These are phyloP conservation scores for Pogonocichla stellata DNA, from an alignment of 2,113 vertebrate genomes.

Conservation along the genomic window DNA sequence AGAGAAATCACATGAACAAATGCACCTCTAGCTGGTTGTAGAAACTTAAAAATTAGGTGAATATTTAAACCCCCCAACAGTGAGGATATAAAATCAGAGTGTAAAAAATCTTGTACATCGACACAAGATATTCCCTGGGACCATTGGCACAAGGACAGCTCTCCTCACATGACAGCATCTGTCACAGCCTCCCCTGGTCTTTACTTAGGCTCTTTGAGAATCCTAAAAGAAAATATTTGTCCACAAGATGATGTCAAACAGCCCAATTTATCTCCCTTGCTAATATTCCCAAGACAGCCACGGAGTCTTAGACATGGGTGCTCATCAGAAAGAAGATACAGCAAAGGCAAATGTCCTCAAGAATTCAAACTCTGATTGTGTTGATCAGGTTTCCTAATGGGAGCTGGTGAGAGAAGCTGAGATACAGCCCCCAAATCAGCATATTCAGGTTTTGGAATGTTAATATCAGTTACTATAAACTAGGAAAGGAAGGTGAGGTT, in stretches of 20 bases:
- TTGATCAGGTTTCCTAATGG: background rate
- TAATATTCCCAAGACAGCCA: conserved; percentile 3
- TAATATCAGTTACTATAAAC: background rate
- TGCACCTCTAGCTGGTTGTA: background rate
- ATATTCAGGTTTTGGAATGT: background rate
- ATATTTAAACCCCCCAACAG: rapidly evolving
- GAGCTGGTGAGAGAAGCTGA: background rate
- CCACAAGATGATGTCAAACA: conserved; percentile 68
- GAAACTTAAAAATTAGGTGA: background rate
- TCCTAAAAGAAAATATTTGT: conserved; percentile 47
- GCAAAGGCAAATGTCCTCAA: background rate
- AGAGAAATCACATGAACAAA: background rate
- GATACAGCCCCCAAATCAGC: background rate
- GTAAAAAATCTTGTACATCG: rapidly evolving
- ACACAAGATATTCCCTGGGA: background rate
- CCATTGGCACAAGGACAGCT: background rate
- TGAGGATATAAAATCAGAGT: background rate
- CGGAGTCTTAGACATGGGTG: background rate
- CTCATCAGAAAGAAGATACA: background rate
- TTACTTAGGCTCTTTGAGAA: background rate
- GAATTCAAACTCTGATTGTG: background rate
- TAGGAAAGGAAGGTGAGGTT: background rate
- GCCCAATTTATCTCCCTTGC: conserved; percentile 25
- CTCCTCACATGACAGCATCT: conserved; percentile 1
- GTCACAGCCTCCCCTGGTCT: background rate